A percentile compares a stretch with the other conserved stretches of the same genome.
These are phyloP conservation scores for Heteronetta atricapilla DNA, from an alignment of 2,113 vertebrate genomes.

Conservation along the genomic window DNA sequence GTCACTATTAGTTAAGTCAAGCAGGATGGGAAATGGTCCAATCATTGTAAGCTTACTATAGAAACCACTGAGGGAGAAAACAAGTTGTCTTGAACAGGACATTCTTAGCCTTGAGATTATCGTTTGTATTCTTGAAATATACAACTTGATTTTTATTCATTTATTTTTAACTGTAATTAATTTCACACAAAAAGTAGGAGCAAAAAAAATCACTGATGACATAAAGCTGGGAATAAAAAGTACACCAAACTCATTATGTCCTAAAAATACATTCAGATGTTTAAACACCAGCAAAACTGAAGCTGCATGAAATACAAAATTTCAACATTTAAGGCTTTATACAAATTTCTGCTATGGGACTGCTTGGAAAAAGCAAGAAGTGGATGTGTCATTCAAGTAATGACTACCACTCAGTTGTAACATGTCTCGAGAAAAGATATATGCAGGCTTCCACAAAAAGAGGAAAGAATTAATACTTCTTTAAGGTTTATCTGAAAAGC, in stretches of 20 bases:
- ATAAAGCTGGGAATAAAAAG: not conserved
- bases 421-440: not conserved
- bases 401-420: not conserved
- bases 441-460: not conserved
- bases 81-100: not conserved
- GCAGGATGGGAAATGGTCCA: not conserved
- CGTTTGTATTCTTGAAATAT: fast-evolving
- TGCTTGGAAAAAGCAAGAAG: not conserved
- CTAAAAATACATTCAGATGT: not conserved
- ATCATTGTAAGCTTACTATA: not conserved
- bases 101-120: not conserved
- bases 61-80: not conserved
- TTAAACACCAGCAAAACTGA: not conserved
- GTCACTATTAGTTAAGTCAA: not conserved
- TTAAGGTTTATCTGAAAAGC: not conserved
- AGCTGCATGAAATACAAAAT: not conserved
- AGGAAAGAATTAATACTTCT: not conserved
- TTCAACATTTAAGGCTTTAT: not conserved
- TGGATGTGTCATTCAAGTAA: not conserved
- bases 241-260: not conserved
- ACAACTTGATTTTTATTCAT: not conserved
- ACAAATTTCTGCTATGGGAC: not conserved
- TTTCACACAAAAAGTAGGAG: not conserved
- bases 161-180: not conserved
- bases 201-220: not conserved